Evolutionary conservation across 2,888 invertebrate genomes (phyloP).

Genomic region (Andrena chrysosceles): DNA sequence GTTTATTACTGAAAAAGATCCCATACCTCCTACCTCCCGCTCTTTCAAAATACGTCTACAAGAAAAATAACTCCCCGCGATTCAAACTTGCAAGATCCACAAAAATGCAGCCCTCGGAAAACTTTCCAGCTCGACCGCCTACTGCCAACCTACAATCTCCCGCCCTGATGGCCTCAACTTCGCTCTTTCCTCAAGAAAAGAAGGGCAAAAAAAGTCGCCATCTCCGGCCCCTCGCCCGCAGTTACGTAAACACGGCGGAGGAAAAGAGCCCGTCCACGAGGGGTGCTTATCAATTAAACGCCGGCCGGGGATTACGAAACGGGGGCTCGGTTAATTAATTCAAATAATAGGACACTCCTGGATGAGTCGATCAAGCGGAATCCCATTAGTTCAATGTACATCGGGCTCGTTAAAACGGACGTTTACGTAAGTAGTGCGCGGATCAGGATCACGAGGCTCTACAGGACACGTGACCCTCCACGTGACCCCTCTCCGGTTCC

Average conservation of each 20-base stretch:
- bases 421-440: constrained; percentile 43
- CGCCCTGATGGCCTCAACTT: too few species aligned
- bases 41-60: too few species aligned
- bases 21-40: too few species aligned
- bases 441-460: constrained; percentile 36
- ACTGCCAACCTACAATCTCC: too few species aligned
- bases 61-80: too few species aligned
- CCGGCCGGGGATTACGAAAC: constrained; percentile 47
- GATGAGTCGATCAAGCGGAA: constrained; percentile 33
- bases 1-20: too few species aligned
- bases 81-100: too few species aligned
- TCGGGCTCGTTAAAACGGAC: constrained; percentile 6
- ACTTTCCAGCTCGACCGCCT: too few species aligned
- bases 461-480: constrained; percentile 38
- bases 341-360: constrained; percentile 45
- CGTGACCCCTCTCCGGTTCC: constrained; percentile 11
- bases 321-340: constrained; percentile 50
- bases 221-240: neutral
- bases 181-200: too few species aligned
- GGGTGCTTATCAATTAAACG: constrained; percentile 45
- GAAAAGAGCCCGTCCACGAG: neutral
- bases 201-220: too few species aligned
- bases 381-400: constrained; percentile 48
- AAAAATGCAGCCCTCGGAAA: too few species aligned
- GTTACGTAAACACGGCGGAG: constrained; percentile 33